These are phyloP conservation scores for Drosophila ficusphila DNA, from an alignment of 1,140 invertebrate genomes.

Conservation along the genomic window DNA sequence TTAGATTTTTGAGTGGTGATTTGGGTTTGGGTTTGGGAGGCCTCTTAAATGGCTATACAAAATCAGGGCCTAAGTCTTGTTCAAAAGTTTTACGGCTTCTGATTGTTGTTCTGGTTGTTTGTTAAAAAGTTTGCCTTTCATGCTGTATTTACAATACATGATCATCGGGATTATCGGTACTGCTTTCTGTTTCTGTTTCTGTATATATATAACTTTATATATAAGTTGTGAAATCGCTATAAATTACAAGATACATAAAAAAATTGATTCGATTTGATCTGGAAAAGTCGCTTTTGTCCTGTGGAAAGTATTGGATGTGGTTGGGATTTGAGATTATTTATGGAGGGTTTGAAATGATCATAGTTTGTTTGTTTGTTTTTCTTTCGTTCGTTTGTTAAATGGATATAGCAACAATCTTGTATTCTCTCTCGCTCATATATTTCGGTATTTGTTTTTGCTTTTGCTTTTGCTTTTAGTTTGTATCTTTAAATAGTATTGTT, in stretches of 20 bases:
- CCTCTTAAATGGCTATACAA: slow-evolving; percentile 34
- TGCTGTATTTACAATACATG: slow-evolving; percentile 55
- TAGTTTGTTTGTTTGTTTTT: slow-evolving; percentile 34
- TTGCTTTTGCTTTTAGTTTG: slow-evolving; percentile 45
- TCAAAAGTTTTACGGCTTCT: slow-evolving; percentile 30
- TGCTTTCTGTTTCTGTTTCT: slow-evolving; percentile 36
- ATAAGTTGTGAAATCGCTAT: slow-evolving; percentile 45
- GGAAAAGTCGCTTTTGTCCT: slow-evolving; percentile 15
- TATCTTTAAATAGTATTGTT: slow-evolving; percentile 66
- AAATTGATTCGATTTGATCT: slow-evolving; percentile 32
- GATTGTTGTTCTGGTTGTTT: slow-evolving; percentile 30
- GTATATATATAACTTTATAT: slow-evolving; percentile 22
- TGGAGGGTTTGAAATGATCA: slow-evolving; percentile 31
- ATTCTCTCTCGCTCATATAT: slow-evolving; percentile 83
- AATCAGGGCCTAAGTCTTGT: slow-evolving; percentile 58
- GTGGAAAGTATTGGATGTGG: slow-evolving; percentile 1
- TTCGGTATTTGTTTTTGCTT: slow-evolving; percentile 54
- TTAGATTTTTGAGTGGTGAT: slow-evolving; percentile 2
- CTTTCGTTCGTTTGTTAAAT: slow-evolving; percentile 59
- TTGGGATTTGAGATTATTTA: slow-evolving; percentile 14
- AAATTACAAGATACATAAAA: slow-evolving; percentile 57
- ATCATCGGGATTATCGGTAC: slow-evolving; percentile 30
- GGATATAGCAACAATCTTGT: slow-evolving; percentile 83
- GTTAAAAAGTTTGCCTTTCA: slow-evolving; percentile 32
- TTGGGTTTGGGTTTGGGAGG: slow-evolving; percentile 1